Percentiles rank a stretch among this genome's conserved stretches.
These are phyloP conservation scores for Argya squamiceps DNA, from an alignment of 2,797 vertebrate genomes.

Conservation along the genomic window DNA sequence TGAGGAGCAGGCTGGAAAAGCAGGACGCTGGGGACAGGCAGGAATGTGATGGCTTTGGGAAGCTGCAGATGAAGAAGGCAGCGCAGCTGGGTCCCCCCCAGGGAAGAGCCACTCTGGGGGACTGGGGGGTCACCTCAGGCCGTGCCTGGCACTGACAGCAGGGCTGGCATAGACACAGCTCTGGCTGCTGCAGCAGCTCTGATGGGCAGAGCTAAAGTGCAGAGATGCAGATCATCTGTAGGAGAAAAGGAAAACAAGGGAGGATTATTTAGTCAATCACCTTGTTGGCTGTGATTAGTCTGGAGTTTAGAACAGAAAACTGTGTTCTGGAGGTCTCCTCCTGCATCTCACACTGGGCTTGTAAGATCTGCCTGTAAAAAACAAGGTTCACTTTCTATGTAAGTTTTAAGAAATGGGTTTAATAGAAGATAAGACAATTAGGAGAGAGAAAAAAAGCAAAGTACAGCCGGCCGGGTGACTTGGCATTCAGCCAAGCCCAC, in stretches of 20 bases:
- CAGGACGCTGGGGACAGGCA: accelerated
- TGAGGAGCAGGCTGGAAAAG: not conserved
- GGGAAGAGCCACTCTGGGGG: not conserved
- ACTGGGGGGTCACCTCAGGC: not conserved
- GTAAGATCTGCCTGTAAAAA: not conserved
- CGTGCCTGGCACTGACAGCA: not conserved
- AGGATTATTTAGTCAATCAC: not conserved
- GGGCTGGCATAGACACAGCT: not conserved
- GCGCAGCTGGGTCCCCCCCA: not conserved
- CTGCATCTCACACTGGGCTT: not conserved
- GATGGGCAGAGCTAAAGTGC: not conserved
- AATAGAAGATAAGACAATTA: no score
- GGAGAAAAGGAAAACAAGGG: not conserved
- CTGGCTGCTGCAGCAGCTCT: not conserved
- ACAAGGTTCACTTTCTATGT: no score
- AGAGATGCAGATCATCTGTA: not conserved
- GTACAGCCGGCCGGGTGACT: no score
- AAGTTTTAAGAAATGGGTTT: no score
- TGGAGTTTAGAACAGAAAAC: not conserved
- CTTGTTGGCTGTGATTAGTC: not conserved
- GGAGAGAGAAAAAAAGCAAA: no score
- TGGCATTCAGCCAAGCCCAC: no score
- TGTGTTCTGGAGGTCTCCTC: not conserved
- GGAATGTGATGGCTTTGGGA: not conserved
- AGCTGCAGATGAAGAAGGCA: not conserved